Conservation (phyloP, 1,140 invertebrate genomes). For the Lasaia peninsularis region DNA sequence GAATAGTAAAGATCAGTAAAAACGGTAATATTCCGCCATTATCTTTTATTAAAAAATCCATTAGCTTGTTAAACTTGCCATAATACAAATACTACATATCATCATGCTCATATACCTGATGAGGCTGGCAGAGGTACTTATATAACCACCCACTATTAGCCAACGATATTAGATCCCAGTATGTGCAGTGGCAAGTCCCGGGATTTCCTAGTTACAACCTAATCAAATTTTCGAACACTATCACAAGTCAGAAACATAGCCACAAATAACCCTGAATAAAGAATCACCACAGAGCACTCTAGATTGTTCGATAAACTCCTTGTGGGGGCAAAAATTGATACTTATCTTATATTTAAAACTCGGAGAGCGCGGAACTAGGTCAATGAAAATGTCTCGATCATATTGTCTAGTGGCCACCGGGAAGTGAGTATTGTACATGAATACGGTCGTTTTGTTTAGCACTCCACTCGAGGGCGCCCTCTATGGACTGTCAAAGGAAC, state of each 20-base stretch:
- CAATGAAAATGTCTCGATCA: conserved; percentile 42
- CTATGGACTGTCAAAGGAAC: conserved; percentile 41
- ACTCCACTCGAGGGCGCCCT: conserved; percentile 31
- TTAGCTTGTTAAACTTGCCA: no score
- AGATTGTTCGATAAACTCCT: conserved; percentile 22
- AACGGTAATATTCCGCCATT: no score
- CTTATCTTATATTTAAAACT: conserved; percentile 21
- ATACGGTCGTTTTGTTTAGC: conserved; percentile 41
- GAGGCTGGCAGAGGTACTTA: no score
- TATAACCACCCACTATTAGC: no score
- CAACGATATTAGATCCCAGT: no score
- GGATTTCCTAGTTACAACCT: no score
- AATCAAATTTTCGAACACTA: no score
- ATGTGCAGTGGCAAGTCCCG: no score
- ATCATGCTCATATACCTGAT: no score
- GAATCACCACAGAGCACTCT: conserved; percentile 22
- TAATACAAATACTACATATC: no score
- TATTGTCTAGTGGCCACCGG: conserved; percentile 29
- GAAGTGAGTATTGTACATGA: conserved; percentile 35
- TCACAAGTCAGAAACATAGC: not conserved
- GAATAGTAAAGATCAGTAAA: no score
- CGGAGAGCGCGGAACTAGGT: conserved; percentile 36
- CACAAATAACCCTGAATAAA: not conserved
- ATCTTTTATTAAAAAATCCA: no score
- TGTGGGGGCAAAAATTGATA: conserved; percentile 18